Evolutionary conservation across 2,888 invertebrate genomes (phyloP), one percentile per base, ranked within the genome.

Genomic region (Nebria brevicollis): DNA sequence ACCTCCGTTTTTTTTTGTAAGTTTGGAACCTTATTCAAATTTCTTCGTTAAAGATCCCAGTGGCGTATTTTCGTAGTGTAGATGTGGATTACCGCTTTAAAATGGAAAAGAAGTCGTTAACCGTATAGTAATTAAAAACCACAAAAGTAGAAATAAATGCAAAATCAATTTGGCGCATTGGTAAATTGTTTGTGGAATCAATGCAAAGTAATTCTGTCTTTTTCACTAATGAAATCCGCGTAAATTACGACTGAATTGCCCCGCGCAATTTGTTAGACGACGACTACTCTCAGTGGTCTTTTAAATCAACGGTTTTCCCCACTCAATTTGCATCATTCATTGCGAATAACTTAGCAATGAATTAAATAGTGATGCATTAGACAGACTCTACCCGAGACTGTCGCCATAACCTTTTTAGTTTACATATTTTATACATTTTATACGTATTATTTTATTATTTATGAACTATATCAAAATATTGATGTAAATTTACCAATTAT

Each of bases 271-370:
- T 70, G 77, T 77, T 77, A 70, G 13, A 77, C 70, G 43, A 41
- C 20, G 66, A 68, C 77, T 43, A 54, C 77, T 77, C 54, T 54
- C 54, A 54, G 13, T 54, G 54, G 11, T 54, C 54, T 54, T 54
- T 76, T 77, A 77, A 77, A 72, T 77, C 77, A 77, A 70, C 72
- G 77, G 26, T 72, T 77, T 77, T 77, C 72, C 72, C 77, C 72
- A 72, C 72, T 72, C 72, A 72, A 72, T 77, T 72, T 77, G 77
- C 77, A 77, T 77, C 77, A 77, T 77, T 77, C 77, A 72, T 77
- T 77, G 13, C 26, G 77, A 70, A 72, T 77, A 72, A 72, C 77
- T 77, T 77, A 72, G 54, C 4, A 54, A 54, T 54, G 54, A 54
- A 54, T 54, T 54, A 54, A 54, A 54, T 54, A 54, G 54, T 13